Conservation (phyloP, 1,140 invertebrate species). For the Radopholus similis region DNA sequence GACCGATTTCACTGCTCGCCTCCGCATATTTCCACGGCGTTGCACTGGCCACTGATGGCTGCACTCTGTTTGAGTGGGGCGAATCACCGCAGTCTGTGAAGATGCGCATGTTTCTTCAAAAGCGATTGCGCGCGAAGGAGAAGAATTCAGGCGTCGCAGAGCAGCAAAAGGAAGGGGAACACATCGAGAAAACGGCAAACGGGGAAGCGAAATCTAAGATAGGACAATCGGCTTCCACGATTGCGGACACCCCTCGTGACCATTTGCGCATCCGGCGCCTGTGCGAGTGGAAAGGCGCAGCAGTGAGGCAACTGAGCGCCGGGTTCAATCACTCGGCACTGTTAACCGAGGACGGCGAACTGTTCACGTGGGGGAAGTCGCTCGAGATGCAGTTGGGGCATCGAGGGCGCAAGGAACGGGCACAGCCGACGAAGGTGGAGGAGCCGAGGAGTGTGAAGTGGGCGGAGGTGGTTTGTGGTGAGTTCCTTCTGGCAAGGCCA, state of each 20-base stretch:
- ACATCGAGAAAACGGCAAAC: neutral
- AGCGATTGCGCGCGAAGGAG: slow-evolving; percentile 15
- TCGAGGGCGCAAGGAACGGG: slow-evolving; percentile 64
- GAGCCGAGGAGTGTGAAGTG: slow-evolving; percentile 27
- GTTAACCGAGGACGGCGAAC: slow-evolving; percentile 68
- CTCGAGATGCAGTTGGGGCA: slow-evolving; percentile 72
- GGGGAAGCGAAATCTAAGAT: neutral
- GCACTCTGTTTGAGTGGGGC: slow-evolving; percentile 38
- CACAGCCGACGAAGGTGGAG: slow-evolving; percentile 25
- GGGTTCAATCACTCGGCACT: slow-evolving; percentile 71
- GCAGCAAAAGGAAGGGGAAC: neutral
- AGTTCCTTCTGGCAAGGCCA: neutral
- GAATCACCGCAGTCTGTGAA: slow-evolving; percentile 38
- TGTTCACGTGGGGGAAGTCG: slow-evolving; percentile 72
- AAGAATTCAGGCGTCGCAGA: slow-evolving; percentile 18
- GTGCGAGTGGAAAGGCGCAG: slow-evolving; percentile 26
- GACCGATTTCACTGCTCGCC: slow-evolving; percentile 27
- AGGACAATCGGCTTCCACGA: neutral
- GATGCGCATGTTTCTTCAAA: slow-evolving; percentile 24
- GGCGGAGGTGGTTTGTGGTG: slow-evolving; percentile 41
- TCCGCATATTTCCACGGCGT: slow-evolving; percentile 40
- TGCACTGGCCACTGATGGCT: slow-evolving; percentile 18
- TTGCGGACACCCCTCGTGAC: slow-evolving; percentile 17
- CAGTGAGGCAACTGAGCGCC: slow-evolving; percentile 63
- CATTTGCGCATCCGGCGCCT: slow-evolving; percentile 30